phyloP scores from a whole-genome alignment of 2,888 invertebrate species.

The Macaria liturata region DNA sequence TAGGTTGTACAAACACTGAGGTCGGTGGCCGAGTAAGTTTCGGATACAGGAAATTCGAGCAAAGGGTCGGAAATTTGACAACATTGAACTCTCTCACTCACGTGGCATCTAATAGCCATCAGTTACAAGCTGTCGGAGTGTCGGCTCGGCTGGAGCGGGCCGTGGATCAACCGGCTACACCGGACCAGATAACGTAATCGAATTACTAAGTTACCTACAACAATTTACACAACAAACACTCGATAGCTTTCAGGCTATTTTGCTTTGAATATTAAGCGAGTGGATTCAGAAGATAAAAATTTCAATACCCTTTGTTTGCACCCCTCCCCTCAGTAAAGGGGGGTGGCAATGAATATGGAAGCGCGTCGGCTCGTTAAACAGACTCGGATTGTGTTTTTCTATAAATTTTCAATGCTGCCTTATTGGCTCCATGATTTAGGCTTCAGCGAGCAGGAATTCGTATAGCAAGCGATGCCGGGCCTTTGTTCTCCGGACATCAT shows the following conservation, averaged over 20 bases:
- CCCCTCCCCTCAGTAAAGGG: conserved; percentile 3
- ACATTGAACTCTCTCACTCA: conserved; percentile 4
- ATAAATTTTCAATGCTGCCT: conserved; percentile 46
- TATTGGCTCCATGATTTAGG: conserved; percentile 29
- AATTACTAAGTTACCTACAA: conserved; percentile 9
- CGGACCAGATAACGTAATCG: conserved; percentile 7
- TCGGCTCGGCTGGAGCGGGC: conserved; percentile 7
- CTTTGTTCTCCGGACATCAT: too few species aligned
- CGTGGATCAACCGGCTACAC: conserved; percentile 1
- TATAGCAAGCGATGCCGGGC: not conserved
- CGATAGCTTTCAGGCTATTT: conserved; percentile 28
- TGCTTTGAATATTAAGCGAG: conserved; percentile 35
- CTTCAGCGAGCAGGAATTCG: conserved; percentile 14
- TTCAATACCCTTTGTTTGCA: conserved; percentile 44
- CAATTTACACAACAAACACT: conserved; percentile 16
- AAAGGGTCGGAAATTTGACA: conserved; percentile 8
- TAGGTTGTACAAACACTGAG: too few species aligned
- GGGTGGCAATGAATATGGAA: conserved; percentile 49
- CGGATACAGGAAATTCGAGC: conserved; percentile 5
- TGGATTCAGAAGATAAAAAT: conserved; percentile 44
- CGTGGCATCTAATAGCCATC: conserved; percentile 7
- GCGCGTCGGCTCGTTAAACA: conserved; percentile 49
- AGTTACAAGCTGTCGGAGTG: conserved; percentile 11
- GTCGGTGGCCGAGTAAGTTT: too few species aligned
- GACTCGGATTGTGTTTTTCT: conserved; percentile 49